A percentile compares a stretch with the other conserved stretches of the same genome.
These are phyloP conservation scores for Drosophila ogumai DNA, from an alignment of 1,140 invertebrate genomes.

Conservation along the genomic window DNA sequence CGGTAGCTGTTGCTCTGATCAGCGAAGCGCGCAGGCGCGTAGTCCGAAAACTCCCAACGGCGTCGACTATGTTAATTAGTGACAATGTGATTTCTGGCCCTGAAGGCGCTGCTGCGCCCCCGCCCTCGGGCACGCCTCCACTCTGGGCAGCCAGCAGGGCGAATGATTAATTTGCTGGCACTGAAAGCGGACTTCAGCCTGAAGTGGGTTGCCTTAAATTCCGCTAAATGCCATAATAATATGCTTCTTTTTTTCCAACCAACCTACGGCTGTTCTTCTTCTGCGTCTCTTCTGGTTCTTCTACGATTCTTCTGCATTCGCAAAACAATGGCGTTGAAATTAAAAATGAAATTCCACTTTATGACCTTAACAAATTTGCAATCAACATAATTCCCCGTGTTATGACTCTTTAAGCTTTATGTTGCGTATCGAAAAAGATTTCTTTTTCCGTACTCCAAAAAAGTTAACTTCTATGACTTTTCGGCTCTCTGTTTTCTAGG, in stretches of 20 bases:
- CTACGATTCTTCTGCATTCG: conserved; percentile 23
- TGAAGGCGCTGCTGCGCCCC: conserved; percentile 54
- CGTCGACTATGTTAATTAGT: conserved; percentile 81
- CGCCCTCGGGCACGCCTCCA: conserved; percentile 14
- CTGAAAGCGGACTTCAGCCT: conserved; percentile 46
- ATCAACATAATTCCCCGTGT: conserved; percentile 78
- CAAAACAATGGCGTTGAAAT: conserved; percentile 81
- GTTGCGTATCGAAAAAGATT: conserved; percentile 54
- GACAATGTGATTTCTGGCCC: conserved; percentile 77
- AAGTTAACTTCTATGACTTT: conserved; percentile 4
- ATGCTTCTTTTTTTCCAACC: conserved; percentile 38
- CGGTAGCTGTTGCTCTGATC: conserved; percentile 58
- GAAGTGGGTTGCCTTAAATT: conserved; percentile 74
- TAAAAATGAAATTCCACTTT: conserved; percentile 80
- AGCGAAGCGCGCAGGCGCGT: conserved; percentile 76
- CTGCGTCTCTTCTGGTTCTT: conserved; percentile 16
- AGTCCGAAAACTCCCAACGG: conserved; percentile 65
- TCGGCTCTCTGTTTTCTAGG: conserved; percentile 5
- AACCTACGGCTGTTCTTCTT: not conserved
- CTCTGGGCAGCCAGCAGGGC: conserved; percentile 23
- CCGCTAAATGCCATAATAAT: conserved; percentile 82
- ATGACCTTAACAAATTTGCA: conserved; percentile 84
- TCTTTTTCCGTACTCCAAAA: conserved; percentile 14
- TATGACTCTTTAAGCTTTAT: conserved; percentile 68
- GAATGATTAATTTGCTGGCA: conserved; percentile 77